Evolutionary conservation across 92 coral and sea anemone species (phyloP), one percentile per base, ranked within the genome.

Genomic region (Actinostola sp.): DNA sequence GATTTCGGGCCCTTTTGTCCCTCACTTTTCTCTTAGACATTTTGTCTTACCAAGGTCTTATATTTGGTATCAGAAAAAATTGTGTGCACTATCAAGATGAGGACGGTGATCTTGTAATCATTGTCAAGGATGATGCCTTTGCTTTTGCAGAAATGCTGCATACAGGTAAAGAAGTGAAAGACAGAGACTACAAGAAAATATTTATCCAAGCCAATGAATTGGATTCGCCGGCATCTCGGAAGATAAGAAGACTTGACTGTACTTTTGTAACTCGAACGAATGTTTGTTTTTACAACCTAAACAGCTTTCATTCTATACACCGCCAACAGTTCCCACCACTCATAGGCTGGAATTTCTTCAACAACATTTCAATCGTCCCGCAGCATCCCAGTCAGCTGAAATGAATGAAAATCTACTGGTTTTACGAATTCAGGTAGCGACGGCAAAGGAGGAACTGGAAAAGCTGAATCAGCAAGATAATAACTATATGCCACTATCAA

Each of bases 71-170:
- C 35, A 27, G 29, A 56, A 73, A 24, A 54, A 25, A 44, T 51
- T 61, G 80, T 74, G 35, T 71, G 54, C 52, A 53, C 51, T 71
- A 71, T 54, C 30, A 54, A 54, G 77, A 71, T 62, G 70, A 73
- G 46, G 80, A 73, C 15, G 71, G 79, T 13, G 79, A 73, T 61
- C 45, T 73, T 35, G 79, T 63, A 28, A 74, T 44, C 50, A 74
- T 61, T 31, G 21, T 24, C 21, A 44, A 31, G 24, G 71, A 74
- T 21, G 48, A 61, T 74, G 30, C 70, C 35, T 74, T 74, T 61
- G 63, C 71, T 17, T 50, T 74, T 42, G 25, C 67, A 28, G 63
- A 74, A 61, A 74, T 74, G 80, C 28, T 62, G 45, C 34, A 71
- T 7, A 74, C 72, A 14, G 71, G 71, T 19, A 30, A 61, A 33